These are phyloP conservation scores for Octomys mimax DNA, from an alignment of 2,797 vertebrate genomes.

Conservation along the genomic window DNA sequence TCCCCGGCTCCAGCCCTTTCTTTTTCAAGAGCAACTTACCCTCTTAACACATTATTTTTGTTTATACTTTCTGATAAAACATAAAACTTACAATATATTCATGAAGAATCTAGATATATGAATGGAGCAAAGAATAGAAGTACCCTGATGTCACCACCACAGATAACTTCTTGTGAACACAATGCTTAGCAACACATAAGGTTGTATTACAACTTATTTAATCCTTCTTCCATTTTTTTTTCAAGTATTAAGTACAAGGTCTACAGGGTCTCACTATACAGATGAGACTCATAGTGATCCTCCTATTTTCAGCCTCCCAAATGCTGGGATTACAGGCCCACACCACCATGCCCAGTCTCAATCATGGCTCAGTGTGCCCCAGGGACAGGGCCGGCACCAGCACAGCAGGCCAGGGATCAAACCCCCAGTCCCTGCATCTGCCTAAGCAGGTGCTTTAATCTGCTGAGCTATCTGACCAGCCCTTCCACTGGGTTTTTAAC, in stretches of 20 bases:
- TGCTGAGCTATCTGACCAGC: too few relatives aligned
- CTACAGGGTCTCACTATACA: too few relatives aligned
- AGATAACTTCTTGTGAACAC: slow-evolving; percentile 34
- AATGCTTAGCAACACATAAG: background rate
- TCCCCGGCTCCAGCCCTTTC: background rate
- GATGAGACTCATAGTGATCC: too few relatives aligned
- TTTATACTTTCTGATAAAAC: slow-evolving; percentile 63
- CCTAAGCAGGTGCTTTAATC: too few relatives aligned
- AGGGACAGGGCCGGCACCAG: too few relatives aligned
- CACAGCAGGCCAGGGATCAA: too few relatives aligned
- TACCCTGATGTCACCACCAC: background rate
- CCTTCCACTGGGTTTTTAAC: background rate
- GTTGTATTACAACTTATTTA: background rate
- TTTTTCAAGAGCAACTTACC: slow-evolving; percentile 27
- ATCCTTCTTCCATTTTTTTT: background rate
- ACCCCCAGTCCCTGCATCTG: too few relatives aligned
- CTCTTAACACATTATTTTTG: background rate
- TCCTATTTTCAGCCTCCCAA: too few relatives aligned
- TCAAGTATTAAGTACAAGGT: too few relatives aligned
- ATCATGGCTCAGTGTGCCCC: too few relatives aligned
- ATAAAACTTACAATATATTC: background rate
- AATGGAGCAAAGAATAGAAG: slow-evolving; percentile 42
- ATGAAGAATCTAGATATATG: slow-evolving; percentile 11
- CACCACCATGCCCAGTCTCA: too few relatives aligned
- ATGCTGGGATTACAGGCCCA: too few relatives aligned